Evolutionary conservation across 1,140 invertebrate species (phyloP).

Genomic region (Lysiphlebus fabarum): DNA sequence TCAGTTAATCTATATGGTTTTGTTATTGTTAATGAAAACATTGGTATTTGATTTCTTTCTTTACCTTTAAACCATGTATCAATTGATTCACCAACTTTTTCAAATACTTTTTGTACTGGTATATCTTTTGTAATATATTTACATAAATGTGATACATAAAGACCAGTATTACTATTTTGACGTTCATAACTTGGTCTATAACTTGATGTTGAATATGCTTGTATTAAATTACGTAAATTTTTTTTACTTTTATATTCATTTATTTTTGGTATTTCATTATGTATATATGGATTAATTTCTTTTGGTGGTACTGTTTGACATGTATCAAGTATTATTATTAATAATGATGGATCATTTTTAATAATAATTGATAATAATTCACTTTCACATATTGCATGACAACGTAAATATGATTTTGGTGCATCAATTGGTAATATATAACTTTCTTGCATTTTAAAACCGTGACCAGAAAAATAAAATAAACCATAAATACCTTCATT

Average conservation of each 20-base stretch:
- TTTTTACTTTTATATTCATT: slow-evolving; percentile 39
- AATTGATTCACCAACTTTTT: slow-evolving; percentile 43
- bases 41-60: slow-evolving; percentile 44
- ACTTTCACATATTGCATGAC: slow-evolving; percentile 44
- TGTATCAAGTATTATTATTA: slow-evolving; percentile 47
- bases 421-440: slow-evolving; percentile 46
- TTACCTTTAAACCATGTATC: slow-evolving; percentile 38
- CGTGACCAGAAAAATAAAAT: slow-evolving; percentile 51
- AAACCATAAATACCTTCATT: slow-evolving; percentile 45
- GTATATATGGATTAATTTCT: slow-evolving; percentile 40
- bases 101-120: slow-evolving; percentile 41
- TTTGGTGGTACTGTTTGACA: slow-evolving; percentile 43
- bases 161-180: slow-evolving; percentile 35
- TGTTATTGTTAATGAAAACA: slow-evolving; percentile 40
- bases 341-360: slow-evolving; percentile 40
- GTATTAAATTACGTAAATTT: slow-evolving; percentile 44
- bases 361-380: slow-evolving; percentile 40
- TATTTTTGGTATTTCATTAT: slow-evolving; percentile 38
- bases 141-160: slow-evolving; percentile 39
- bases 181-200: slow-evolving; percentile 42
- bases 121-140: slow-evolving; percentile 43
- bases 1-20: slow-evolving; percentile 42
- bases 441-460: slow-evolving; percentile 49
- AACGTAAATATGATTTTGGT: slow-evolving; percentile 38
- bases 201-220: slow-evolving; percentile 45